Evolutionary conservation across 2,888 invertebrate genomes (phyloP), one percentile per base, ranked within the genome.

Genomic region (Oxyteleia sp.): DNA sequence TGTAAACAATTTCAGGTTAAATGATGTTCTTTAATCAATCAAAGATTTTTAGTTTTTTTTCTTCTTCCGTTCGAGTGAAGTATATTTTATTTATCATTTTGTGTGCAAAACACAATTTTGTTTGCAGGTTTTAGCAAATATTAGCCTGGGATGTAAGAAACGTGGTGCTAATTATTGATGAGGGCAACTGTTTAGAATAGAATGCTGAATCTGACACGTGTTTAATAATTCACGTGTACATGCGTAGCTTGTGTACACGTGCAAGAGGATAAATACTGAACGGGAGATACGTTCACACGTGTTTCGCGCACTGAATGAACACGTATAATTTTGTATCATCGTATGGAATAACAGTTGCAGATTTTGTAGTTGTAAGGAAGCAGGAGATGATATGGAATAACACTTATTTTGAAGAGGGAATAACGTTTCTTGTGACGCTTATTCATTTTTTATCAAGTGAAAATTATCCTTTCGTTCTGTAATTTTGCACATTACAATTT

Each of bases 211-310:
- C 59, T 59, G 72, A 66, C 79, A 80, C 57, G 71, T 72, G 72
- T 80, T 80, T 72, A 80, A 80, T 71, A 72, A 72, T 80, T 72
- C 66, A 80, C 61, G 55, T 71, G 47, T 57, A 41, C 43, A 47
- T 49, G 51, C 53, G 47, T 15, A 57, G 59, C 16, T 45, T 15
- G 35, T 47, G 38, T 57, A 57, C 64, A 72, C 71, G 64, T 80
- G 79, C 66, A 59, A 1, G 35, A 49, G 57, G 61, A 59, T 66
- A 51, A 72, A 49, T 43, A 43, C 15, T 20, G 35, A 64, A 71
- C 53, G 47, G 61, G 57, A 53, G 71, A 64, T 55, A 59, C 79
- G 79, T 71, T 68, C 61, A 53, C 68, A 61, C 76, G 51, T 78
- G 35, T 71, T 55, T 41, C 43, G 59, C 64, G 53, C 41, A 71